These are phyloP conservation scores for Carcina quercana DNA, from an alignment of 2,888 invertebrate genomes.

Conservation along the genomic window DNA sequence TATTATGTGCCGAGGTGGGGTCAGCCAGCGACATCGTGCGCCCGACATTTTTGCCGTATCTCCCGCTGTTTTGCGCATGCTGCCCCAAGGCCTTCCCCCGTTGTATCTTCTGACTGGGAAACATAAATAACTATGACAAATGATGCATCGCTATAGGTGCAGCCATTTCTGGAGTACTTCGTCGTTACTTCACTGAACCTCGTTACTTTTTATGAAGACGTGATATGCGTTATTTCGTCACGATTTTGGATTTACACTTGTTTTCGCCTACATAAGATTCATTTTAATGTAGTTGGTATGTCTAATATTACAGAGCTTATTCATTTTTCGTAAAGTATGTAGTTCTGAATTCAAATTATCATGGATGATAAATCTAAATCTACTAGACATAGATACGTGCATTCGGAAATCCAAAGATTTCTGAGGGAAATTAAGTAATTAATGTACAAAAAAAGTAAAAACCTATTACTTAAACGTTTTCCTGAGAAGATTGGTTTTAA, in stretches of 20 bases:
- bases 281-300: too few relatives aligned
- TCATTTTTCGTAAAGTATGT: too few relatives aligned
- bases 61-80: constrained; percentile 38
- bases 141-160: constrained; percentile 32
- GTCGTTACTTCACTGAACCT: constrained; percentile 27
- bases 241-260: constrained; percentile 20
- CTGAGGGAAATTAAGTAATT: too few relatives aligned
- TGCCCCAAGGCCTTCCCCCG: constrained; percentile 29
- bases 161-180: constrained; percentile 29
- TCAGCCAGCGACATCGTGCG: constrained; percentile 52
- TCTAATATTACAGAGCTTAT: too few relatives aligned
- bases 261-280: constrained; percentile 8
- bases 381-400: too few relatives aligned
- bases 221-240: constrained; percentile 30
- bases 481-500: too few relatives aligned
- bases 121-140: constrained; percentile 58
- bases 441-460: too few relatives aligned
- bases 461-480: too few relatives aligned
- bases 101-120: constrained; percentile 28
- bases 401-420: too few relatives aligned
- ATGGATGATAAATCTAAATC: too few relatives aligned
- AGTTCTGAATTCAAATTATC: too few relatives aligned
- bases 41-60: constrained; percentile 49
- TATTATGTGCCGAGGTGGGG: constrained; percentile 34
- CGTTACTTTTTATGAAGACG: constrained; percentile 39